Evolutionary conservation across 2,797 vertebrate species (phyloP).

Genomic region (Sphaeramia orbicularis): DNA sequence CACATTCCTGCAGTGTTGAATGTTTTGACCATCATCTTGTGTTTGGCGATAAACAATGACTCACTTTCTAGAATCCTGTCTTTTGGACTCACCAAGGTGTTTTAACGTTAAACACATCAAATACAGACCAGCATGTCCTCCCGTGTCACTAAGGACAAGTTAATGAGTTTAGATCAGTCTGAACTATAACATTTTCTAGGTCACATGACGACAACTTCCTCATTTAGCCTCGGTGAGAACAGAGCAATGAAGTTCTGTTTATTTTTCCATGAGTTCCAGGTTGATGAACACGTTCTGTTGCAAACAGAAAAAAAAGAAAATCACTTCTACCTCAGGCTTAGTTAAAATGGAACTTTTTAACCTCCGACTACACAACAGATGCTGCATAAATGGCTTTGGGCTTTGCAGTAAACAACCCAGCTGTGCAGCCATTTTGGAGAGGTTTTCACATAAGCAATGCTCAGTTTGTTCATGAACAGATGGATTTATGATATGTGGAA

Average conservation of each 20-base stretch:
- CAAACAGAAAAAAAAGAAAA: not conserved
- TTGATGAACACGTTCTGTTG: not conserved
- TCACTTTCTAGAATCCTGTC: slow-evolving; percentile 20
- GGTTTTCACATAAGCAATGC: not conserved
- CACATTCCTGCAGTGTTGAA: slow-evolving; percentile 48
- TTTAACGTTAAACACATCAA: slow-evolving; percentile 36
- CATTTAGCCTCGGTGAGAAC: not conserved
- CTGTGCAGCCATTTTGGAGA: not conserved
- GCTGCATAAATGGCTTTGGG: slow-evolving; percentile 7
- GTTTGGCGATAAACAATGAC: slow-evolving; percentile 46
- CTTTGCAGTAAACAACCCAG: not conserved
- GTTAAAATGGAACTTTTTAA: slow-evolving; percentile 12
- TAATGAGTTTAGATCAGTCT: slow-evolving; percentile 9
- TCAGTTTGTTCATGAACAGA: not conserved
- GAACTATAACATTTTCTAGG: not conserved
- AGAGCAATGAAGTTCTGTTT: not conserved
- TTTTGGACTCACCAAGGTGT: slow-evolving; percentile 25
- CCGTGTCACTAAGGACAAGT: slow-evolving; percentile 4
- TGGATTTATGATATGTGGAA: not conserved
- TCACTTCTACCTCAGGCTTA: not conserved
- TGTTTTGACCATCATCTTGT: slow-evolving; percentile 59
- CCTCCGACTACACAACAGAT: slow-evolving; percentile 8
- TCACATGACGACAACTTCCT: not conserved
- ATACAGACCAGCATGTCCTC: slow-evolving; percentile 1
- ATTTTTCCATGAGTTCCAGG: slow-evolving; percentile 4